These are phyloP conservation scores for Caerostris extrusa DNA, from an alignment of 1,140 invertebrate genomes.

Conservation along the genomic window DNA sequence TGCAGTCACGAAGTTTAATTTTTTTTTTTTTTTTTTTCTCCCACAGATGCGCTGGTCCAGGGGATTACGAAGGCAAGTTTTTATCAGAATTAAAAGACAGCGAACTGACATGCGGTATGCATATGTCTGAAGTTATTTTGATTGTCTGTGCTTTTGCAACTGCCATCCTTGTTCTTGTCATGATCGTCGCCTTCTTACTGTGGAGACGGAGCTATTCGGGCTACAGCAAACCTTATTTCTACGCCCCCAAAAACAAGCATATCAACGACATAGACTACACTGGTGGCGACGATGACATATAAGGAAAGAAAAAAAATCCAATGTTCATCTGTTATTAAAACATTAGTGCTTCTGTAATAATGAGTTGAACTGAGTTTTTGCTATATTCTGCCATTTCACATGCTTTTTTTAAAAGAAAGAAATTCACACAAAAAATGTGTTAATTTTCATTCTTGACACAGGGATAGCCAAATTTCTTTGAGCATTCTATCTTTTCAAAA, in stretches of 20 bases:
- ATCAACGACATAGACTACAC: constrained; percentile 57
- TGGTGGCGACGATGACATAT: constrained; percentile 51
- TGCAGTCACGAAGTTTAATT: background rate
- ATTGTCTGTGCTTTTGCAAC: constrained; percentile 7
- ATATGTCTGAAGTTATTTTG: constrained; percentile 48
- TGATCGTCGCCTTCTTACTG: constrained; percentile 56
- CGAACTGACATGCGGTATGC: constrained; percentile 30
- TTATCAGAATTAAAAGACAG: constrained; percentile 32
- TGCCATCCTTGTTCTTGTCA: background rate
- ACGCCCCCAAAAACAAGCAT: background rate
- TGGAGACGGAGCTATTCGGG: constrained; percentile 62
- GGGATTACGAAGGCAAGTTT: constrained; percentile 3
- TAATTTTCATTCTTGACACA: no score
- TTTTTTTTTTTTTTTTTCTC: background rate
- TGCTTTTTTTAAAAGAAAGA: no score
- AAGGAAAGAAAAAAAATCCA: background rate
- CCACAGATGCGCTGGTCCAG: constrained; percentile 46
- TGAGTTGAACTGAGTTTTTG: no score
- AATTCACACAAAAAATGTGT: no score
- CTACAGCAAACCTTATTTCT: constrained; percentile 54
- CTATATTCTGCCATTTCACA: no score
- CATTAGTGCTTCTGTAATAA: no score
- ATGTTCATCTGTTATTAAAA: no score
- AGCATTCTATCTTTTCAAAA: no score
- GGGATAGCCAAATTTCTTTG: no score